These are phyloP conservation scores for Petromus typicus DNA, from an alignment of 2,113 vertebrate species.

Conservation along the genomic window DNA sequence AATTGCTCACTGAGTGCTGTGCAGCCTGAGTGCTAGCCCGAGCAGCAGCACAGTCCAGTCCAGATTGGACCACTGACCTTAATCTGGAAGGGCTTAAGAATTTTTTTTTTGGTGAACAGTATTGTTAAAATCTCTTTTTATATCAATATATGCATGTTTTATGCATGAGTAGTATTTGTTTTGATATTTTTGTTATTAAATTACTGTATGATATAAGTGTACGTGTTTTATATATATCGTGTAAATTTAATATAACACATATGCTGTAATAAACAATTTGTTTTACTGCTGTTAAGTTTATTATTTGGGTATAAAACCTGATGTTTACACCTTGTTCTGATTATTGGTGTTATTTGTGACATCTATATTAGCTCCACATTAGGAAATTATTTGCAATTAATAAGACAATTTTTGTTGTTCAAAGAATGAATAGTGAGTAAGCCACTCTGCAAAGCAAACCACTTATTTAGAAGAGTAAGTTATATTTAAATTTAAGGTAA, in stretches of 20 bases:
- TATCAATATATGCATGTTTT: conserved; percentile 87
- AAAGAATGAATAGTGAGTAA: not conserved
- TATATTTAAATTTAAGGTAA: conserved; percentile 37
- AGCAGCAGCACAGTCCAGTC: conserved; percentile 54
- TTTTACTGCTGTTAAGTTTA: conserved; percentile 88
- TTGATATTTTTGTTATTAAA: conserved; percentile 88
- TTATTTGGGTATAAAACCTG: conserved; percentile 81
- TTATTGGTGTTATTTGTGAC: conserved; percentile 55
- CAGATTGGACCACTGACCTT: conserved; percentile 79
- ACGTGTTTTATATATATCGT: conserved; percentile 90
- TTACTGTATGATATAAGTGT: conserved; percentile 89
- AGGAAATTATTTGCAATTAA: conserved; percentile 34
- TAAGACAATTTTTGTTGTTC: conserved; percentile 55
- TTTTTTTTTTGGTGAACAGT: conserved; percentile 80
- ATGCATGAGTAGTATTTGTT: conserved; percentile 89
- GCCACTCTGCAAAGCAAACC: not conserved
- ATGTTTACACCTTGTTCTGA: conserved; percentile 67
- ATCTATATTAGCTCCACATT: conserved; percentile 52
- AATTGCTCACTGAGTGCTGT: conserved; percentile 52
- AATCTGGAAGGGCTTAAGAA: conserved; percentile 81
- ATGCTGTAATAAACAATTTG: conserved; percentile 90
- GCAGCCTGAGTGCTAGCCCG: conserved; percentile 53
- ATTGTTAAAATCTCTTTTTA: conserved; percentile 87
- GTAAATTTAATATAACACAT: conserved; percentile 93
- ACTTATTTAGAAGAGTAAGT: conserved; percentile 1